A percentile compares a stretch with the other conserved stretches of the same genome.
Conservation (phyloP, 2,797 vertebrate species). For the Simalia tracyae region DNA sequence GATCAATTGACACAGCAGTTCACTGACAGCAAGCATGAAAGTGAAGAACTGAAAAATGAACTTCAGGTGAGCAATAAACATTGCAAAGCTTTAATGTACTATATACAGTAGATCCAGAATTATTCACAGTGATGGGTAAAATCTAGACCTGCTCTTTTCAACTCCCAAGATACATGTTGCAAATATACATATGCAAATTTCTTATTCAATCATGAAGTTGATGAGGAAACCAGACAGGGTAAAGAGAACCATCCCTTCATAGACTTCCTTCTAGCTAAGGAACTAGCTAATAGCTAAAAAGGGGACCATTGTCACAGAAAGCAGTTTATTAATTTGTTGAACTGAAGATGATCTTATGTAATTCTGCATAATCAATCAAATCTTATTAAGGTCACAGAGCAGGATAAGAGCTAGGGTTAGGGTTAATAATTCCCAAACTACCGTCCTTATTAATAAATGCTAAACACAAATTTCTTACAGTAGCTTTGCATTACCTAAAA, state of each 20-base stretch:
- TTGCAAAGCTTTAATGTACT: not conserved
- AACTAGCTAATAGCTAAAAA: not conserved
- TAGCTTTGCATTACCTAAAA: not conserved
- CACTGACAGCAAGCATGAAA: conserved; percentile 78
- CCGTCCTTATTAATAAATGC: not conserved
- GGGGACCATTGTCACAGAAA: not conserved
- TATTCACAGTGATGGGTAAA: no score
- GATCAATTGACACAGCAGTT: conserved; percentile 85
- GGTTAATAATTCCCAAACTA: no score
- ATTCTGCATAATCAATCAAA: not conserved
- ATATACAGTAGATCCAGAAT: not conserved
- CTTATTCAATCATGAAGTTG: not conserved
- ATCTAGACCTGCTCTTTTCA: not conserved
- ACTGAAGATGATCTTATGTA: not conserved
- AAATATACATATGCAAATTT: not conserved
- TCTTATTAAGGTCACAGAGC: no score
- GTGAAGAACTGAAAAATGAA: conserved; percentile 76
- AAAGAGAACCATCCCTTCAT: not conserved
- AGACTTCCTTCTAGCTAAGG: not conserved
- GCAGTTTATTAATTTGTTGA: not conserved
- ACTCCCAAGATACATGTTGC: not conserved
- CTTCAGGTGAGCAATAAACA: conserved; percentile 74
- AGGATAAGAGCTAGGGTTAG: no score
- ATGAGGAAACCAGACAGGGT: not conserved
- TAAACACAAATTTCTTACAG: not conserved